Conservation (phyloP, 2,888 invertebrate species). For the Thereva nobilitata region DNA sequence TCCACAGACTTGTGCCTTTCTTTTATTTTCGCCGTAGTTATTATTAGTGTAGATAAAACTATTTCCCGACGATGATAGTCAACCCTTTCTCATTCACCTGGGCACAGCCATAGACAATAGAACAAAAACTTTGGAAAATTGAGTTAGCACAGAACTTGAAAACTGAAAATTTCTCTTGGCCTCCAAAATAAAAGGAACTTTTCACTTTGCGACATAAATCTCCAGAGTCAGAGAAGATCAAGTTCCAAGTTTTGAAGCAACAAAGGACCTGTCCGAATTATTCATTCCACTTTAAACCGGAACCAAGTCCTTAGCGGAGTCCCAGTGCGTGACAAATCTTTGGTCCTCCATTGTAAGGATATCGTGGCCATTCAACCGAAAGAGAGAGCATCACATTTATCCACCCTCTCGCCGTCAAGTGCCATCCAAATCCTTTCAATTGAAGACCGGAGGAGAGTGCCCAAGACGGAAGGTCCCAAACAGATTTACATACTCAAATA, state of each 20-base stretch:
- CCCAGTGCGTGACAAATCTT: conserved; percentile 40
- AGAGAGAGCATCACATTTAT: conserved; percentile 18
- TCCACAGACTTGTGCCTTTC: too few relatives aligned
- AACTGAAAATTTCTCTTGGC: conserved; percentile 11
- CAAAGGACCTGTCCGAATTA: conserved; percentile 27
- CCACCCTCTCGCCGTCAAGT: conserved; percentile 10
- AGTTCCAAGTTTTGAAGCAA: conserved; percentile 18
- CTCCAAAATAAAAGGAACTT: conserved; percentile 4
- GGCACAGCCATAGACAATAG: too few relatives aligned
- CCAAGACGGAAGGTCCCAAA: conserved; percentile 34
- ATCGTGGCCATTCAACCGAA: conserved; percentile 33
- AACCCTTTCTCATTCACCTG: too few relatives aligned
- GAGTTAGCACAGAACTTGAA: too few relatives aligned
- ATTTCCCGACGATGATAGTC: too few relatives aligned
- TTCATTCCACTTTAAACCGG: conserved; percentile 22
- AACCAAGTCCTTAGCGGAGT: conserved; percentile 21
- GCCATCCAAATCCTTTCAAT: conserved; percentile 15
- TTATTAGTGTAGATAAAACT: too few relatives aligned
- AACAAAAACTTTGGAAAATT: too few relatives aligned
- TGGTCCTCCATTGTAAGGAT: conserved; percentile 30
- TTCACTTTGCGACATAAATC: conserved; percentile 11
- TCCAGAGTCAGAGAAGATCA: conserved; percentile 11
- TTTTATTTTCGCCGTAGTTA: too few relatives aligned
- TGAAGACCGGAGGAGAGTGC: conserved; percentile 14
- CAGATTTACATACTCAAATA: conserved; percentile 40